Conservation (phyloP, 2,888 invertebrate genomes). For the Macrophya annulata region DNA sequence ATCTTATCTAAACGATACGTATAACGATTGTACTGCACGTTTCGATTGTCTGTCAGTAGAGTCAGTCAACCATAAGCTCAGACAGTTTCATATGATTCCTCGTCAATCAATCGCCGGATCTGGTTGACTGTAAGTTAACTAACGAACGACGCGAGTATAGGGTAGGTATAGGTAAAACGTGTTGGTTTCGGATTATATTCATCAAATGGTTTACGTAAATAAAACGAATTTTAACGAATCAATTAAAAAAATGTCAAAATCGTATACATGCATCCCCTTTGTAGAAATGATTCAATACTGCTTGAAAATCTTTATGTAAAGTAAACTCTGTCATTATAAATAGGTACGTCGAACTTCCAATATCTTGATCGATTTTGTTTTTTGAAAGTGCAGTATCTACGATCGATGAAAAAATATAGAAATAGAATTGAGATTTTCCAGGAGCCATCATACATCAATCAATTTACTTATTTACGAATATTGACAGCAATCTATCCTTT, state of each 20-base stretch:
- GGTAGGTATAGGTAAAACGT: neutral
- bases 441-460: neutral
- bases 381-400: neutral
- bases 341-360: neutral
- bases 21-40: neutral
- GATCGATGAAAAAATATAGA: neutral
- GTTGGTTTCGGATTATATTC: neutral
- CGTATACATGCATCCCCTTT: neutral
- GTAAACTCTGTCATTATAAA: neutral
- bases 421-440: neutral
- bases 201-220: neutral
- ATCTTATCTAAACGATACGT: neutral
- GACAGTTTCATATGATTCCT: constrained; percentile 10
- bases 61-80: constrained; percentile 37
- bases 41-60: constrained; percentile 9
- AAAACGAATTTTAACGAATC: neutral
- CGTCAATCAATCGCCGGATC: constrained; percentile 25
- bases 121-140: constrained; percentile 2
- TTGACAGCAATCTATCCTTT: neutral
- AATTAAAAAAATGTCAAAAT: constrained; percentile 30
- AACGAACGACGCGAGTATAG: constrained; percentile 4
- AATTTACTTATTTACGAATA: neutral
- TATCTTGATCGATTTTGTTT: neutral
- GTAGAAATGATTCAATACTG: neutral
- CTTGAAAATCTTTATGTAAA: neutral